A percentile compares a stretch with the other conserved stretches of the same genome.
phyloP scores from a whole-genome alignment of 2,888 invertebrate species.

The Mesorhabditis spiculigera region DNA sequence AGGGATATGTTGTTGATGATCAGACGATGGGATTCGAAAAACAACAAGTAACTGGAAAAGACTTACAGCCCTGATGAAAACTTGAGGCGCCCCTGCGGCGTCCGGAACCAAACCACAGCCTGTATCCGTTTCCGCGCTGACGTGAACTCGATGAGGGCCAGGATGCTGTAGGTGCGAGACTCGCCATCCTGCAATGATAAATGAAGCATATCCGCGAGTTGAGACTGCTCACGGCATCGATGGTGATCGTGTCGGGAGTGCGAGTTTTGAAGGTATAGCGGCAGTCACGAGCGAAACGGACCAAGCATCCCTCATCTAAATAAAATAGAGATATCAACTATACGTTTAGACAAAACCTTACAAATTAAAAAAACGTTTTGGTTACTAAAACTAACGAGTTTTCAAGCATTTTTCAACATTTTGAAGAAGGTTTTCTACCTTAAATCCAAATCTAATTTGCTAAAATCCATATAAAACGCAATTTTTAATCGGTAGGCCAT shows the following conservation, averaged over 20 bases:
- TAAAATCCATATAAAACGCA: no score
- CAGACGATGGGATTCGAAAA: not conserved
- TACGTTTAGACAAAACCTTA: no score
- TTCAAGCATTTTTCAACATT: no score
- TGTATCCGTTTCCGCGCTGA: slow-evolving; percentile 83
- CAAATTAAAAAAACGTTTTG: no score
- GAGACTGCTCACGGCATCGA: slow-evolving; percentile 8
- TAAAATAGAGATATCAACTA: no score
- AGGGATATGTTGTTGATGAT: not conserved
- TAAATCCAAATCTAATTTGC: no score
- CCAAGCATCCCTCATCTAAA: slow-evolving; percentile 88
- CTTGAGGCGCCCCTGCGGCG: slow-evolving; percentile 71
- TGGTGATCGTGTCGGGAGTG: slow-evolving; percentile 75
- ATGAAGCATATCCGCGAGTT: not conserved
- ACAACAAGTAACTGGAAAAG: not conserved
- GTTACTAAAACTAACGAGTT: no score
- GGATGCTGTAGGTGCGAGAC: slow-evolving; percentile 72
- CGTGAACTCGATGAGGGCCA: slow-evolving; percentile 89
- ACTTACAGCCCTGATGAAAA: slow-evolving; percentile 70
- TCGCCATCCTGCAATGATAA: slow-evolving; percentile 65
- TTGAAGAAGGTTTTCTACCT: no score
- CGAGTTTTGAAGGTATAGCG: slow-evolving; percentile 86
- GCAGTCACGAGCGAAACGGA: slow-evolving; percentile 80
- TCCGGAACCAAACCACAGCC: slow-evolving; percentile 84
- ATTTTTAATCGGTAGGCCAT: no score